phyloP scores from a whole-genome alignment of 2,888 invertebrate species.

The Acanthococcus lagerstroemiae region DNA sequence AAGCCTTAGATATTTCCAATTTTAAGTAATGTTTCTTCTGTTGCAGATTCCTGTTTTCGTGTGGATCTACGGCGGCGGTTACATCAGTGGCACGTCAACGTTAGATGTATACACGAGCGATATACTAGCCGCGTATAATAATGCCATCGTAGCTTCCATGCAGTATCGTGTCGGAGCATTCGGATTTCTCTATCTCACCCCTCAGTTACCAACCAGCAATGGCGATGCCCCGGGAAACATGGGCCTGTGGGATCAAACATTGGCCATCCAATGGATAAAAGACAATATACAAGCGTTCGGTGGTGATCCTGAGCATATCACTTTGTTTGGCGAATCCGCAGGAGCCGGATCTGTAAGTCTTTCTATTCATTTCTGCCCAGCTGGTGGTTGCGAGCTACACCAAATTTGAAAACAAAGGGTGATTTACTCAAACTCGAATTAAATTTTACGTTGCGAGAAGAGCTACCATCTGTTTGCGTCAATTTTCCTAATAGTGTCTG shows the following conservation, averaged over 20 bases:
- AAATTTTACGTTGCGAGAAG: too few species aligned
- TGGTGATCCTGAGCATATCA: slow-evolving; percentile 83
- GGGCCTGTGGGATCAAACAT: slow-evolving; percentile 87
- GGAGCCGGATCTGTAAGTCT: slow-evolving; percentile 82
- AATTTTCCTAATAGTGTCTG: too few species aligned
- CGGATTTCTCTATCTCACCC: slow-evolving; percentile 74
- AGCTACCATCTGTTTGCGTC: too few species aligned
- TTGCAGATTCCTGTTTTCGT: slow-evolving; percentile 63
- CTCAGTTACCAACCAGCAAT: slow-evolving; percentile 55
- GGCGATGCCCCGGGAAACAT: slow-evolving; percentile 82
- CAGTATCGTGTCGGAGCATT: slow-evolving; percentile 89
- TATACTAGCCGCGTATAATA: slow-evolving; percentile 76
- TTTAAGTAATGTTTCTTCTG: not conserved
- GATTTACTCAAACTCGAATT: too few species aligned
- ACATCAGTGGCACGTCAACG: slow-evolving; percentile 84
- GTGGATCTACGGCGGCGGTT: slow-evolving; percentile 92
- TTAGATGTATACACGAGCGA: slow-evolving; percentile 91
- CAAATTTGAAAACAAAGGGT: too few species aligned
- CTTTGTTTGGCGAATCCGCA: slow-evolving; percentile 91
- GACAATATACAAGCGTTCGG: slow-evolving; percentile 86
- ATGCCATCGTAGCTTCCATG: slow-evolving; percentile 89
- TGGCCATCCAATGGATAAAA: slow-evolving; percentile 88
- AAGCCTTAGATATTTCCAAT: too few species aligned
- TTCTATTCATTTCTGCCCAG: not conserved
- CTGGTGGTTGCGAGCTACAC: too few species aligned